Evolutionary conservation across 2,888 invertebrate genomes (phyloP).

Genomic region (Drosophila rellima): DNA sequence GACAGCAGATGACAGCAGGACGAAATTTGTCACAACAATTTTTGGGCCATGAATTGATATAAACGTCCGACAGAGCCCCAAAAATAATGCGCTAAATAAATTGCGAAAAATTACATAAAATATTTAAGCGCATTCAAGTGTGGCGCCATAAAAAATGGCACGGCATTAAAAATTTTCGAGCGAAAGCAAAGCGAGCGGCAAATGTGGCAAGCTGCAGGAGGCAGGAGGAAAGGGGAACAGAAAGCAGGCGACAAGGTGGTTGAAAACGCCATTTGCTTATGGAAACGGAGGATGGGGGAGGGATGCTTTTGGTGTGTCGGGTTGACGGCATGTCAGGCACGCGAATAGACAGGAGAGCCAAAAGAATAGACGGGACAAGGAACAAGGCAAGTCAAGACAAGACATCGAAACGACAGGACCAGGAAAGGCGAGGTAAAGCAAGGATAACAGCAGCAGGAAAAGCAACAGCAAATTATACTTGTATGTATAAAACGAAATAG

Average conservation of each 20-base stretch:
- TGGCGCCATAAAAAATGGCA: constrained; percentile 78
- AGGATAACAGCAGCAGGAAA: constrained; percentile 46
- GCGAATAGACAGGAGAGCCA: constrained; percentile 61
- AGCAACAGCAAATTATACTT: constrained; percentile 54
- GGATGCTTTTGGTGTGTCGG: constrained; percentile 36
- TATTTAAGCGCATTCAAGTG: constrained; percentile 82
- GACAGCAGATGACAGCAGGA: constrained; percentile 8
- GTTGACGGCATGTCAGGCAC: constrained; percentile 64
- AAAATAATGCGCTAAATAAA: constrained; percentile 81
- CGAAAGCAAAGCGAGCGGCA: constrained; percentile 77
- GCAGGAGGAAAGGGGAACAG: constrained; percentile 45
- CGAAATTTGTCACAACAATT: constrained; percentile 68
- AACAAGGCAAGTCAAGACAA: not conserved
- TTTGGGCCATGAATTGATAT: constrained; percentile 70
- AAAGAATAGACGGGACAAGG: not conserved
- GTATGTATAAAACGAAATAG: constrained; percentile 61
- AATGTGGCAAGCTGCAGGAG: constrained; percentile 39
- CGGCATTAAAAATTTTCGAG: constrained; percentile 76
- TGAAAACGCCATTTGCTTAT: constrained; percentile 56
- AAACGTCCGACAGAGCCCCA: constrained; percentile 57
- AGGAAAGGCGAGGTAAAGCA: constrained; percentile 25
- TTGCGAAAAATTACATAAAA: constrained; percentile 82
- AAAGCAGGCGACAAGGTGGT: constrained; percentile 57
- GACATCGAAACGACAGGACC: no score
- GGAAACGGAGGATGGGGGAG: not conserved